Base-by-base conservation (phyloP, 2,113 vertebrate genomes). In the Burhinus oedicnemus region DNA sequence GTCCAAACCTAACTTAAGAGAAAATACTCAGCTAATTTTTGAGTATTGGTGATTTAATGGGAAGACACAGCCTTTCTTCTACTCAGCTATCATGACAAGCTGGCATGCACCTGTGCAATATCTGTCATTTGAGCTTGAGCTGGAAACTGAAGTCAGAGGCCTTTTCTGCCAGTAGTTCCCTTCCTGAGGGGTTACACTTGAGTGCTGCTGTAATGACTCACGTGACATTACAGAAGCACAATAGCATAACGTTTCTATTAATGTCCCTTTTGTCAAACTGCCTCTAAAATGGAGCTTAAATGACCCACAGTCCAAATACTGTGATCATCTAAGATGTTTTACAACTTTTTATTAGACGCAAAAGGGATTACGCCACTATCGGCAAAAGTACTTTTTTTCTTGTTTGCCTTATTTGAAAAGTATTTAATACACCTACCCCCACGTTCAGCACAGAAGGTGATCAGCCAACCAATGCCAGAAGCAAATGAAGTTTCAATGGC, bases 381-480 rank as follows among this genome's bases (percentile, higher is more conserved):
- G 57, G 52, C 8, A 60, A 12, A 84, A 72, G 16, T 29, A 12
- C 12, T 44, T 66, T 38, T 49, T 68, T 32, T 17, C 25, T 51
- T 9, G 14, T 47, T 89, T 83, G n/a, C 45, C 58, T 87, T 62
- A 72, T 52, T 88, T 93, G 27, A 54, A 40, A 88, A 71, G 30
- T 54, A 62, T 75, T 44, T 52, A 82, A 71, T 75, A 72, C 69
- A 96, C 94, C 97, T 99, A 99, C 99, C 99, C 98, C 99, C 99
- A 60, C 87, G 98, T 87, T 99, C 98, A 20, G 98, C 98, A 97
- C 99, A 99, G 97, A 99, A 99, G 66, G 98, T 99, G 96, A 99
- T 99, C 83, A 99, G 97, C 99, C 99, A 99, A 74, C 99, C 98
- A 58, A 99, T 23, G 8, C 98, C 98, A 60, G 98, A 98, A 17